A percentile compares a stretch with the other conserved stretches of the same genome.
phyloP scores from a whole-genome alignment of 2,888 invertebrate species.

The Microplitis manilae region DNA sequence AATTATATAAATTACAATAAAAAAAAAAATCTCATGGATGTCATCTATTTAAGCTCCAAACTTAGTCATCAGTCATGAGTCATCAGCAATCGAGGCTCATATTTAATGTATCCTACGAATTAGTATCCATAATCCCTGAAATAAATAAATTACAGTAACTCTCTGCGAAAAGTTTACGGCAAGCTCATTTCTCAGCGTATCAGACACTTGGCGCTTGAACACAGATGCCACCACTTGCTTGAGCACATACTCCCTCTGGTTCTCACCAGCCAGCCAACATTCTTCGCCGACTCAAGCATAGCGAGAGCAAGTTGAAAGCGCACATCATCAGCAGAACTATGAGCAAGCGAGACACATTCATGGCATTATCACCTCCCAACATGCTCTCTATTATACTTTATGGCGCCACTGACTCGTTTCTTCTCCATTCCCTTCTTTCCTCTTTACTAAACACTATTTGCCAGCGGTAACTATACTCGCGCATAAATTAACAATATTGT shows the following conservation, averaged over 20 bases:
- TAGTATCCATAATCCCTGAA: not conserved
- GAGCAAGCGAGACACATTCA: conserved; percentile 20
- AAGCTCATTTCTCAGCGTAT: conserved; percentile 8
- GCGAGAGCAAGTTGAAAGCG: not conserved
- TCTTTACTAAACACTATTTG: not conserved
- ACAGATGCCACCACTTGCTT: conserved; percentile 63
- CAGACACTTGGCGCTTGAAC: conserved; percentile 53
- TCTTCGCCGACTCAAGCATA: not conserved
- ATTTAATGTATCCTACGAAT: not conserved
- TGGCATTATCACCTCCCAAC: conserved; percentile 56
- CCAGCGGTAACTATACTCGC: not conserved
- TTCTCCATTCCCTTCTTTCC: not conserved
- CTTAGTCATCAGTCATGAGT: not conserved
- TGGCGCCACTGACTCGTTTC: conserved; percentile 32
- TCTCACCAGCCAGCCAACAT: conserved; percentile 25
- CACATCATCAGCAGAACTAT: not conserved
- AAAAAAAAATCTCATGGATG: not conserved
- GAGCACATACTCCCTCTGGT: conserved; percentile 55
- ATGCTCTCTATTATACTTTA: conserved; percentile 40
- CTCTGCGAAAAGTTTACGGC: not conserved
- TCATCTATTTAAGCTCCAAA: not conserved
- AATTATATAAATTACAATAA: not conserved
- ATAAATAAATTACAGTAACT: not conserved
- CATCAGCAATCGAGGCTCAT: no score
- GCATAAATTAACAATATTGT: no score